Evolutionary conservation across 2,888 invertebrate genomes (phyloP).

Genomic region (Acleris laterana): DNA sequence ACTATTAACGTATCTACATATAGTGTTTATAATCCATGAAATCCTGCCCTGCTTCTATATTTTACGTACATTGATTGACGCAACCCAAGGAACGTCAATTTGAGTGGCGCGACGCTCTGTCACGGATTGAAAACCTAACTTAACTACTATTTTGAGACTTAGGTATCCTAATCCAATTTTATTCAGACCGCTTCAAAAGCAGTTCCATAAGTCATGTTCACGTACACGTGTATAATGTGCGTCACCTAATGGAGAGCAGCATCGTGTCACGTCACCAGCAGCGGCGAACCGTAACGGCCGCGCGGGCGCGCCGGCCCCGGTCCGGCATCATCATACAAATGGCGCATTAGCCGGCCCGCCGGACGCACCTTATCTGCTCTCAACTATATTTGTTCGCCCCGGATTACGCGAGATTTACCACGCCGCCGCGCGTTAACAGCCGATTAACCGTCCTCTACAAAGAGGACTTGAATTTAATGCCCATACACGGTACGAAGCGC

Average conservation of each 20-base stretch:
- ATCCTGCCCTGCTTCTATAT: too few species aligned
- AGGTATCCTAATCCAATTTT: too few species aligned
- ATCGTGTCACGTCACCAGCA: constrained; percentile 38
- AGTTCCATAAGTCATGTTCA: neutral
- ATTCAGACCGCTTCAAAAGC: too few species aligned
- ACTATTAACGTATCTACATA: too few species aligned
- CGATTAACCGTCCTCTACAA: constrained; percentile 80
- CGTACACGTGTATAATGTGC: constrained; percentile 1
- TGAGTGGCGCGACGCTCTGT: too few species aligned
- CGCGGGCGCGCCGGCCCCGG: constrained; percentile 43
- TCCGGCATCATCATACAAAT: constrained; percentile 81
- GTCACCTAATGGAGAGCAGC: constrained; percentile 19
- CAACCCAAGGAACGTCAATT: too few species aligned
- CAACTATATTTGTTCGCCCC: constrained; percentile 81
- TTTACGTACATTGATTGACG: too few species aligned
- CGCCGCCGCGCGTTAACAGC: constrained; percentile 74
- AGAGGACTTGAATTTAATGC: constrained; percentile 74
- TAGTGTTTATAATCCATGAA: too few species aligned
- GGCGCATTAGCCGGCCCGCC: constrained; percentile 73
- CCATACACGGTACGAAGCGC: constrained; percentile 49
- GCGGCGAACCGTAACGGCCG: constrained; percentile 41
- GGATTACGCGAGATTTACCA: constrained; percentile 82
- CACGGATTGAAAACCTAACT: too few species aligned
- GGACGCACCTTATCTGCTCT: constrained; percentile 82
- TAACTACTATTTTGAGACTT: too few species aligned